Base-by-base conservation (phyloP, 2,888 invertebrate genomes). In the Orthosia cruda region DNA sequence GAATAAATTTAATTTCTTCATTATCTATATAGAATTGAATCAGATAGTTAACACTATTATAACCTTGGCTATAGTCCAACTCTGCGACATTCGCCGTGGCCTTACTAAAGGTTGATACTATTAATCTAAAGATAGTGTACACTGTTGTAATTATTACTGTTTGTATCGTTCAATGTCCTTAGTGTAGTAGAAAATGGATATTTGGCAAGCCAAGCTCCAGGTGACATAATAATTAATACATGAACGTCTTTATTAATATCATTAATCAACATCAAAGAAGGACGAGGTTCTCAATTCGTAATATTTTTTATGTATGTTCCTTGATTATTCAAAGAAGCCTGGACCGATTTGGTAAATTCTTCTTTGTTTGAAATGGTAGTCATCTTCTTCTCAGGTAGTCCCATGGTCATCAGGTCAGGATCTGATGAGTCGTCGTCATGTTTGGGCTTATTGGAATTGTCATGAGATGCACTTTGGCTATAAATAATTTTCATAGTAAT, bases 21-120 rank as follows among this genome's bases (percentile, higher is more conserved):
- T 83, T 85, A 77, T 79, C 72, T 89, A 79, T 91, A 88, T 85
- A 85, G 88, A 87, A 88, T 88, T 81, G 85, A 84, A 90, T 90
- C 80, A 87, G 77, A 88, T 88, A 86, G 87, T 90, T 84, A 87
- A 84, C 77, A 63, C 68, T 89, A 89, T 89, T 90, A 91, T 87
- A 90, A 88, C 81, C 84, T 92, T 96, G 96, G 96, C 95, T 64
- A 26, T 69, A 77, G 62, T 94, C 96, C 96, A 96, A 94, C 84
- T 71, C 88, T 87, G 92, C 92, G 95, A 95, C 95, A 95, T 91
- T 93, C 93, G 91, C 92, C 92, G 81, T 94, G 96, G 95, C 96
- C 96, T 94, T 94, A 90, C 77, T 81, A 89, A 92, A 94, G 95
- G 96, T 93, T 94, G 45, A 93, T 94, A 93, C 94, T 95, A 94